phyloP scores from a whole-genome alignment of 2,888 invertebrate species.

The Lydus trimaculatus region DNA sequence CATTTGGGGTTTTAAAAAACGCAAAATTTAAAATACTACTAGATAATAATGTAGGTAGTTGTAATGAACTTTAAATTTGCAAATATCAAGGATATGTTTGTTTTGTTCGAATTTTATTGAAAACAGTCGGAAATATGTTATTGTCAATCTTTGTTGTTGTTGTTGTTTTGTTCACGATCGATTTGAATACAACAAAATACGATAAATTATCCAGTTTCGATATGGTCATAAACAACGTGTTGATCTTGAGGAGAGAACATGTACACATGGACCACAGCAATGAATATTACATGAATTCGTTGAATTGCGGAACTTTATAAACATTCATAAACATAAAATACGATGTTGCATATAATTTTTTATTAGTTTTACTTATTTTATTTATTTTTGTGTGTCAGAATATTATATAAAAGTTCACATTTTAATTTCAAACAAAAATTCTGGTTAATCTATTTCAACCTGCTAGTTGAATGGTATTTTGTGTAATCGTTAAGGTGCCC shows the following conservation, averaged over 20 bases:
- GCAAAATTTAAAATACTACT: too few species aligned
- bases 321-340: neutral
- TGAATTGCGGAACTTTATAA: neutral
- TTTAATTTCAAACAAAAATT: too few species aligned
- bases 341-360: neutral
- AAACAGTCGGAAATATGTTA: neutral
- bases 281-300: slow-evolving; percentile 5
- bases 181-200: neutral
- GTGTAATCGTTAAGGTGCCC: neutral
- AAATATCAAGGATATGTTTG: neutral
- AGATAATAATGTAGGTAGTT: too few species aligned
- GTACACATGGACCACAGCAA: neutral
- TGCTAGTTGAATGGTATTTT: neutral
- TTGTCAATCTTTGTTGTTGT: neutral
- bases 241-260: neutral
- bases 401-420: too few species aligned
- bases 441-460: slow-evolving; percentile 5
- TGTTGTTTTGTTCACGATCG: neutral
- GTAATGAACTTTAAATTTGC: too few species aligned
- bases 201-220: neutral
- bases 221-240: neutral
- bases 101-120: neutral
- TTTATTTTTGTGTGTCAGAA: too few species aligned
- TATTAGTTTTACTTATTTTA: neutral
- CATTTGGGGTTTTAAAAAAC: too few species aligned